These are phyloP conservation scores for Geopemphigus sp. DNA, from an alignment of 1,140 invertebrate genomes.

Conservation along the genomic window DNA sequence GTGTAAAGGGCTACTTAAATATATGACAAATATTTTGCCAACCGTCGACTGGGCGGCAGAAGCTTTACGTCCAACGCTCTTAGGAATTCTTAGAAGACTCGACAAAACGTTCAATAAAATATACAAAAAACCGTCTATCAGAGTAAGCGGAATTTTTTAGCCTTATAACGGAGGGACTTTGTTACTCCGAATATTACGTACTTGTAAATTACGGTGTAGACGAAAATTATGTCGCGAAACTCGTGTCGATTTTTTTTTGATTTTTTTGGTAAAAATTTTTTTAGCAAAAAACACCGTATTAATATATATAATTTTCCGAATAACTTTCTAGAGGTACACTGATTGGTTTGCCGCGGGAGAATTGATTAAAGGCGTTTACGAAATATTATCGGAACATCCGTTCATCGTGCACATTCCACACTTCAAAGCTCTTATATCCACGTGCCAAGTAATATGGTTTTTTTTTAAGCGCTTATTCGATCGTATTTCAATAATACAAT, in stretches of 20 bases:
- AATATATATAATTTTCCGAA: too few species aligned
- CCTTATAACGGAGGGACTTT: too few species aligned
- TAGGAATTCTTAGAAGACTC: conserved; percentile 84
- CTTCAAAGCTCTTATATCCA: conserved; percentile 82
- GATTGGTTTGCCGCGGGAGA: conserved; percentile 96
- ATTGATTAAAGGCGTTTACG: conserved; percentile 89
- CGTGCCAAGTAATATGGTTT: conserved; percentile 67
- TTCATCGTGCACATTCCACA: conserved; percentile 96
- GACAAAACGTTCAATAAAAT: conserved; percentile 98
- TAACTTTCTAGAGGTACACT: conserved; percentile 70
- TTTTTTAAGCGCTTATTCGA: conserved; percentile 28
- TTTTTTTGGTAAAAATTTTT: too few species aligned
- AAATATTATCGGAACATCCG: conserved; percentile 86
- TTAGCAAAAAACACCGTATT: too few species aligned
- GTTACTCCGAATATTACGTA: too few species aligned
- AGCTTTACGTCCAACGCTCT: conserved; percentile 84
- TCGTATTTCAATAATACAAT: conserved; percentile 53
- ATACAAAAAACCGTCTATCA: conserved; percentile 88
- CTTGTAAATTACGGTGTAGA: too few species aligned
- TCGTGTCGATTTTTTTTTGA: too few species aligned
- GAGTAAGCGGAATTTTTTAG: conserved; percentile 59
- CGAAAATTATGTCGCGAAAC: too few species aligned
- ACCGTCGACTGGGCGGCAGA: conserved; percentile 97
- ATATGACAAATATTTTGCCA: conserved; percentile 92
- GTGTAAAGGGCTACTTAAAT: conserved; percentile 84